Evolutionary conservation across 1,140 invertebrate genomes (phyloP).

Genomic region (Drosophila murphyi): DNA sequence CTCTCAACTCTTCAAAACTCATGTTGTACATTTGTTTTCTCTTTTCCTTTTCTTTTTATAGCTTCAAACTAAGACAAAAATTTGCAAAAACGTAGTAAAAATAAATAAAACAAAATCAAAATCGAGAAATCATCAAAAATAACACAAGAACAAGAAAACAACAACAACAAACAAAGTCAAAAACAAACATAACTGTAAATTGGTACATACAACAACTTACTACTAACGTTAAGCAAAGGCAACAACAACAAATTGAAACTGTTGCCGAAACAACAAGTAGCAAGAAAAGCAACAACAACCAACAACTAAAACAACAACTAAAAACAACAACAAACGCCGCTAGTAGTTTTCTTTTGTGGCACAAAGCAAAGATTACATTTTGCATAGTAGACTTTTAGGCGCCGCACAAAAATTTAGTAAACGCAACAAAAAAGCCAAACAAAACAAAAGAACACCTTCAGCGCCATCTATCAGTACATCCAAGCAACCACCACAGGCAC

Average conservation of each 20-base stretch:
- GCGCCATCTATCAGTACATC: slow-evolving; percentile 47
- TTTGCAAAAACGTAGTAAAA: slow-evolving; percentile 62
- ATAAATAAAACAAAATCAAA: slow-evolving; percentile 31
- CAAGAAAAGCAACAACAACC: slow-evolving; percentile 30
- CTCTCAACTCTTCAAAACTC: slow-evolving; percentile 58
- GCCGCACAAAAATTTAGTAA: slow-evolving; percentile 63
- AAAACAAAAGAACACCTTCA: slow-evolving; percentile 53
- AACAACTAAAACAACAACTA: slow-evolving; percentile 37
- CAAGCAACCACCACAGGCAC: slow-evolving; percentile 28
- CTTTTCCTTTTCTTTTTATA: slow-evolving; percentile 69
- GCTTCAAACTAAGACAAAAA: slow-evolving; percentile 70
- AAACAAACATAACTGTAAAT: slow-evolving; percentile 70
- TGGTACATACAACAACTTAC: slow-evolving; percentile 52
- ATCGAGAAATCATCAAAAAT: slow-evolving; percentile 27
- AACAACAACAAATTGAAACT: slow-evolving; percentile 41
- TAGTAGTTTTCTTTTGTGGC: slow-evolving; percentile 74
- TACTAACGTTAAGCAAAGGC: slow-evolving; percentile 38
- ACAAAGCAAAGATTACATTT: slow-evolving; percentile 67
- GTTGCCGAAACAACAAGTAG: slow-evolving; percentile 35
- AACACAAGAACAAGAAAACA: slow-evolving; percentile 33
- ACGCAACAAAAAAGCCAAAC: slow-evolving; percentile 31
- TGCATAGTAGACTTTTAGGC: slow-evolving; percentile 75
- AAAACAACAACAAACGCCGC: slow-evolving; percentile 55
- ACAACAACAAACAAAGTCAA: slow-evolving; percentile 40
- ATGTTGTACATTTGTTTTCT: slow-evolving; percentile 82